Base-by-base conservation (phyloP, 2,888 invertebrate species). In the Andrena camellia region DNA sequence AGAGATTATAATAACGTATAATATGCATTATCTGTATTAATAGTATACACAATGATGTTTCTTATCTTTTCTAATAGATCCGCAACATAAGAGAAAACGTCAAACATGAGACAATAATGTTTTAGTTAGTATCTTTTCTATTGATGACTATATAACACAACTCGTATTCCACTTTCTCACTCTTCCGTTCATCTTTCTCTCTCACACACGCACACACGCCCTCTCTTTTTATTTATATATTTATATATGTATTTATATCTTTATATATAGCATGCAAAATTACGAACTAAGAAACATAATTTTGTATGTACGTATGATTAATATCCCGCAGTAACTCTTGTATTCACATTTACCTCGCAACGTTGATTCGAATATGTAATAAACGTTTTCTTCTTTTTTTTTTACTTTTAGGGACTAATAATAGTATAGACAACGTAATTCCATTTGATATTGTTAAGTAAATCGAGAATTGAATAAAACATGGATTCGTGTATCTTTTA, bases 1-100 rank as follows among this genome's bases (percentile, higher is more conserved):
- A 87, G 84, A 90, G 88, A 87, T 91, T 91, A 91, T 90, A 91
- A 89, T 91, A 89, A 88, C 90, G 88, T 89, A 83, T 90, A 87
- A 86, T 90, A 88, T 87, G 83, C 84, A 84, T 86, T 83, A 79
- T 80, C 86, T 87, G 90, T 85, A 90, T 85, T 86, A 88, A 88
- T 90, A 89, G 89, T 91, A 89, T 91, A 90, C 90, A 91, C 88
- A 91, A 88, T 86, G 84, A 83, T 88, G 81, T 85, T 83, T 83
- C 81, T 78, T 83, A 83, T 82, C 52, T 42, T 29, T 70, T 81
- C 76, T 78, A 84, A 84, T 84, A 85, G 83, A 85, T 79, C 83
- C 83, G 79, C 82, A 90, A 91, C 90, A 88, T 87, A 90, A 87
- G 85, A 83, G 88, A 90, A 90, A 90, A 87, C 89, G 76, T 80